Conservation (phyloP, 2,113 vertebrate genomes). For the Malurus alboscapulatus region DNA sequence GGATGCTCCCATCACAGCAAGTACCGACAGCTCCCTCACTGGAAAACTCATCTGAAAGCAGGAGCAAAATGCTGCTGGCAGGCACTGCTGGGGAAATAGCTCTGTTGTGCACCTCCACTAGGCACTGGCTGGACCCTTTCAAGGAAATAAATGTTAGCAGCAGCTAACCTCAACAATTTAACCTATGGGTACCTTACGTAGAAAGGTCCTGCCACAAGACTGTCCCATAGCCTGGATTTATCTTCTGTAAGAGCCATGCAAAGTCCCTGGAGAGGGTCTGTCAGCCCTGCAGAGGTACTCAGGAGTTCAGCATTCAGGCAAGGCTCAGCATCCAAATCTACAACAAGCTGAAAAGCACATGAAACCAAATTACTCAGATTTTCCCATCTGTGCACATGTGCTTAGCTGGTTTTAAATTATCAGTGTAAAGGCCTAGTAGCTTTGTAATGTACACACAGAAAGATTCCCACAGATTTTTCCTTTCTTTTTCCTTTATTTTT, state of each 20-base stretch:
- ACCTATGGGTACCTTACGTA: not conserved
- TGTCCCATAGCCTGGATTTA: not conserved
- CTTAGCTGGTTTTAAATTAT: slow-evolving; percentile 72
- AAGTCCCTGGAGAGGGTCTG: not conserved
- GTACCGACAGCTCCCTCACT: not conserved
- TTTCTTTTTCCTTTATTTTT: not conserved
- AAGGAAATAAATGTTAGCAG: not conserved
- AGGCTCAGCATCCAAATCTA: not conserved
- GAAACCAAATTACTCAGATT: slow-evolving; percentile 63
- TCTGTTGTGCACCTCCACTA: not conserved
- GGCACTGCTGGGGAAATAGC: not conserved
- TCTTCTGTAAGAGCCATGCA: not conserved
- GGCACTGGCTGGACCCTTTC: not conserved
- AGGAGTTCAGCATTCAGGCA: not conserved
- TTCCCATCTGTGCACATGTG: slow-evolving; percentile 71
- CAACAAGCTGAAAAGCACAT: slow-evolving; percentile 43
- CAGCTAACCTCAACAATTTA: not conserved
- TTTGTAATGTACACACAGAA: slow-evolving; percentile 68
- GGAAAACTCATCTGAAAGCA: slow-evolving; percentile 12
- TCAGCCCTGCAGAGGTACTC: not conserved
- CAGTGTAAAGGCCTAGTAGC: slow-evolving; percentile 68
- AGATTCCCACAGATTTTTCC: slow-evolving; percentile 73
- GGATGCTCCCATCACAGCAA: not conserved
- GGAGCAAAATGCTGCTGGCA: not conserved
- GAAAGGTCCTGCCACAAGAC: not conserved